Percentiles rank a stretch among this genome's conserved stretches.
phyloP scores from a whole-genome alignment of 2,888 invertebrate species.

The Siphlonurus alternatus region DNA sequence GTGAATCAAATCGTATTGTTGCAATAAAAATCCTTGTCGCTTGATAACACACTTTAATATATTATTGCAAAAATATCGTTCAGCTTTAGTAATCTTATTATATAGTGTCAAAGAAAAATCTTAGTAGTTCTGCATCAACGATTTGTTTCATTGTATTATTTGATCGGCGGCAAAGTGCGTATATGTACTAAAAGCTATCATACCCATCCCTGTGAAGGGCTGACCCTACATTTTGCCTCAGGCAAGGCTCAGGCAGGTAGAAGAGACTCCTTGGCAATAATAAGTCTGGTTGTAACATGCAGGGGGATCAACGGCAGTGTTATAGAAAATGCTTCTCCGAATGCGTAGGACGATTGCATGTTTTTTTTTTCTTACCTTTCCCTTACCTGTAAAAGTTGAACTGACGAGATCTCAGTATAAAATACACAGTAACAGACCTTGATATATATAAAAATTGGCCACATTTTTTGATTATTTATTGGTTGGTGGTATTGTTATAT shows the following conservation, averaged over 20 bases:
- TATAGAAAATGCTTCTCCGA: not conserved
- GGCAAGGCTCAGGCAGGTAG: not conserved
- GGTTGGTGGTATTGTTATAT: slow-evolving; percentile 2
- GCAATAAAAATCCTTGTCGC: not conserved
- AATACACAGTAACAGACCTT: too few relatives aligned
- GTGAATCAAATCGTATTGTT: too few relatives aligned
- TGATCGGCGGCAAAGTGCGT: too few relatives aligned
- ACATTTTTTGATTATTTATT: too few relatives aligned
- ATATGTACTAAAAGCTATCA: too few relatives aligned
- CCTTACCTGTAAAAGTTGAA: too few relatives aligned
- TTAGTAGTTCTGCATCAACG: not conserved
- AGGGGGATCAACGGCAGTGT: not conserved
- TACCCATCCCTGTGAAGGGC: not conserved
- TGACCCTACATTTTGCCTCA: not conserved
- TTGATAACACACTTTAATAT: not conserved
- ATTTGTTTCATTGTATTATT: not conserved
- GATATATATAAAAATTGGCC: too few relatives aligned
- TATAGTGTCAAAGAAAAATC: not conserved
- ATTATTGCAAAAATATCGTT: not conserved
- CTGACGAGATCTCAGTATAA: too few relatives aligned
- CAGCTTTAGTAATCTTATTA: not conserved
- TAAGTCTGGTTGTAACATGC: not conserved
- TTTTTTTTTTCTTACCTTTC: too few relatives aligned
- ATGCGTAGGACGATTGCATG: not conserved
- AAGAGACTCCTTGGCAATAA: not conserved